Evolutionary conservation across 2,888 invertebrate species (phyloP).

Genomic region (Watsonalla cultraria): DNA sequence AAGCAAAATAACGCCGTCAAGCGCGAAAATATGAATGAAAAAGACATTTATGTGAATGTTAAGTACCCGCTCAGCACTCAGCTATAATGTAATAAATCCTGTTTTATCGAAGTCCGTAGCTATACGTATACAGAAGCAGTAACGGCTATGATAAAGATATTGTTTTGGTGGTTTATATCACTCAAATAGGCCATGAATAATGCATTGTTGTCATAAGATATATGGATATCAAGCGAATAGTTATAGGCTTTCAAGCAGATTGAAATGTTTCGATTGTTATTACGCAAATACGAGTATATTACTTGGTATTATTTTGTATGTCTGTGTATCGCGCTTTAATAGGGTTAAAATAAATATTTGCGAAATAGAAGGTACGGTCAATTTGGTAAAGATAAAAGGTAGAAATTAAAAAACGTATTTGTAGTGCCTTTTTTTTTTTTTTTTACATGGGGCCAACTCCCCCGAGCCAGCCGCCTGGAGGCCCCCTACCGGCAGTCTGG

Average conservation of each 20-base stretch:
- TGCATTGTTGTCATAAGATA: constrained; percentile 45
- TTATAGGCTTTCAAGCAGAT: constrained; percentile 57
- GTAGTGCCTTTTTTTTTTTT: too few relatives aligned
- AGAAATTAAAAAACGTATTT: too few relatives aligned
- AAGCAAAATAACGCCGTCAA: too few relatives aligned
- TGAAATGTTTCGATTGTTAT: constrained; percentile 49
- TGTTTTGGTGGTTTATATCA: constrained; percentile 19
- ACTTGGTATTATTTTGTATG: constrained; percentile 9
- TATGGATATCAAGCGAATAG: constrained; percentile 18
- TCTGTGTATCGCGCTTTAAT: constrained; percentile 17
- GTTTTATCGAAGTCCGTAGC: background rate
- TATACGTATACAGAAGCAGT: background rate
- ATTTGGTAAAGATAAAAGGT: too few relatives aligned
- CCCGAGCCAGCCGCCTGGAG: too few relatives aligned
- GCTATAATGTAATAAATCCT: background rate
- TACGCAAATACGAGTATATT: constrained; percentile 27
- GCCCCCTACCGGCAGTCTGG: too few relatives aligned
- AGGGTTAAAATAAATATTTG: background rate
- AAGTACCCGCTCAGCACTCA: background rate
- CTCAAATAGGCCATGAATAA: constrained; percentile 50
- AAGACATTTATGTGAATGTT: too few relatives aligned
- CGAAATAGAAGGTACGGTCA: background rate
- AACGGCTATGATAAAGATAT: constrained; percentile 9
- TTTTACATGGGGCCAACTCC: too few relatives aligned
- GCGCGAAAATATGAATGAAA: too few relatives aligned